Base-by-base conservation (phyloP, 2,113 vertebrate species). In the Podarcis cretensis region DNA sequence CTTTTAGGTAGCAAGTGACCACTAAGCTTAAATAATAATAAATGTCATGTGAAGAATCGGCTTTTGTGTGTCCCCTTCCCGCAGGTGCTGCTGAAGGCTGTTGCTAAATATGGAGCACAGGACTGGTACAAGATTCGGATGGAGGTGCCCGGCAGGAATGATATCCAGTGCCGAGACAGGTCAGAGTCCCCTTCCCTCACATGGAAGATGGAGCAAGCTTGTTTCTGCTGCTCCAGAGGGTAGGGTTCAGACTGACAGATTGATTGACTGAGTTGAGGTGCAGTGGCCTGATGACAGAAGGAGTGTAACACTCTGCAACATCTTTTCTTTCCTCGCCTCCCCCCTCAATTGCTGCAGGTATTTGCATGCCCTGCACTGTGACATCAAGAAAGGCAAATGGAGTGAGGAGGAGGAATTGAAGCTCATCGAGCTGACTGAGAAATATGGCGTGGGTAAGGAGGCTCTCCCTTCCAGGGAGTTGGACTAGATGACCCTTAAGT, bases 51-150 rank as follows among this genome's bases (percentile, higher is more conserved):
- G 32, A 74, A 74, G 32, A 35, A 9, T 16, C 6, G 63, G 32
- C 5, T 80, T 3, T 87, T 68, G 20, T 69, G 1, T 76, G 48
- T 54, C 48, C 48, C 32, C 1, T 81, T 77, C 25, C 25, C 85
- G 1, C 84, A 99, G 99, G 95, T 98, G 93, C 88, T 99, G 83
- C 87, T 98, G 86, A 96, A 92, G 68, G 99, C 98, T 0, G 98
- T 99, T 0, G 93, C 95, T 73, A 98, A 97, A 66, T 95, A 98
- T 0, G 97, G 98, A 20, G 97, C 92, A 16, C 97, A 96, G 57
- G 96, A 97, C 35, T 99, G 99, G 99, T 99, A 97, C 87, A 99
- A 98, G 89, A 98, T 99, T 81, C 96, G 97, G 79, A 78, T 92
- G 0, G 98, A 98, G 30, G 98, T 99, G 74, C 98, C 98, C 0